Evolutionary conservation across 35 echinoderm and acorn worm genomes (phyloP).

Genomic region (Apostichopus californicus): DNA sequence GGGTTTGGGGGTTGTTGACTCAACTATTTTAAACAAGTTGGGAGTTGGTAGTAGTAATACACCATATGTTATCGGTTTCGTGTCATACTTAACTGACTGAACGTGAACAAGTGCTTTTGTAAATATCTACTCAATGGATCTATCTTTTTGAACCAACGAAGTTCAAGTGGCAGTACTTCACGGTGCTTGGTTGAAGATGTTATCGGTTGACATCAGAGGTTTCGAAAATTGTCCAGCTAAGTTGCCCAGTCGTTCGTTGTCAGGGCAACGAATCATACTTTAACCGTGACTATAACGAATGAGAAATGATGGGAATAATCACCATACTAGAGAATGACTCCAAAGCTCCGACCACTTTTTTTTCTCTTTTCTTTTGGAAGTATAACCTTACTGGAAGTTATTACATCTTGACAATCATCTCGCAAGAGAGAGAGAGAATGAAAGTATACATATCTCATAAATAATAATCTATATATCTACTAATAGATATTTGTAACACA

Average conservation of each 20-base stretch:
- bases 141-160: slow-evolving; percentile 42
- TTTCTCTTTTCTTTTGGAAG: too few species aligned
- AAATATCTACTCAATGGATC: slow-evolving; percentile 34
- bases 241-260: slow-evolving; percentile 7
- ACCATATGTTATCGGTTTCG: slow-evolving; percentile 26
- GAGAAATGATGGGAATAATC: too few species aligned
- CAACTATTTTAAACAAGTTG: slow-evolving; percentile 16
- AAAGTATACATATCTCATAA: too few species aligned
- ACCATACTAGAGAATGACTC: too few species aligned
- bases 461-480: too few species aligned
- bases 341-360: too few species aligned
- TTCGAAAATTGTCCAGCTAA: neutral
- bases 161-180: slow-evolving; percentile 39
- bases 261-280: neutral
- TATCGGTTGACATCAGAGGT: neutral
- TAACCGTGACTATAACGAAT: too few species aligned
- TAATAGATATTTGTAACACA: too few species aligned
- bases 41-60: slow-evolving; percentile 20
- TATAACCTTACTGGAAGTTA: too few species aligned
- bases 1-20: slow-evolving; percentile 26
- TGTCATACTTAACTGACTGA: neutral
- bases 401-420: too few species aligned
- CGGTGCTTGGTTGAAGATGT: neutral
- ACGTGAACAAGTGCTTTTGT: slow-evolving; percentile 10
- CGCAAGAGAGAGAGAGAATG: too few species aligned